phyloP scores from a whole-genome alignment of 2,888 invertebrate genomes.

The Ptychoptera contaminata region DNA sequence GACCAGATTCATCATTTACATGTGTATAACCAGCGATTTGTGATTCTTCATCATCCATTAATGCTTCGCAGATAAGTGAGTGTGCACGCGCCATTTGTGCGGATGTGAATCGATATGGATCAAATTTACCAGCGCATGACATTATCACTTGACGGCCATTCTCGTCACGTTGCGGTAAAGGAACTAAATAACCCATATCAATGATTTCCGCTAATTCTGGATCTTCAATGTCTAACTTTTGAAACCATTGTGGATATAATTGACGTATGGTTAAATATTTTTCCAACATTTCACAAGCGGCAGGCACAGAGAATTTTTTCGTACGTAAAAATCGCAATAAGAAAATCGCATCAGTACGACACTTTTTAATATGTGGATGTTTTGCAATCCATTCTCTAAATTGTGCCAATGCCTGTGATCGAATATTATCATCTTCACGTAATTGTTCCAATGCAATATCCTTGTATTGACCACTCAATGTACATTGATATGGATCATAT shows the following conservation, averaged over 20 bases:
- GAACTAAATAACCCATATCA: constrained; percentile 62
- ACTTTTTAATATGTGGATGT: constrained; percentile 65
- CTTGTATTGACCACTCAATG: constrained; percentile 30
- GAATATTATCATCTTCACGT: constrained; percentile 59
- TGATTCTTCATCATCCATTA: constrained; percentile 71
- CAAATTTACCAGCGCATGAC: constrained; percentile 64
- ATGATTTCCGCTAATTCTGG: constrained; percentile 65
- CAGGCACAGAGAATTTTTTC: constrained; percentile 73
- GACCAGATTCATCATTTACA: constrained; percentile 66
- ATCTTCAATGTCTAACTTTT: constrained; percentile 62
- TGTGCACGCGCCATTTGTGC: constrained; percentile 75
- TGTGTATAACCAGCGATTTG: constrained; percentile 74
- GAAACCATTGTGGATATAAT: constrained; percentile 75
- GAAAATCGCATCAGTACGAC: constrained; percentile 68
- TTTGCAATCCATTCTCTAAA: constrained; percentile 71
- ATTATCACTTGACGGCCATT: constrained; percentile 64
- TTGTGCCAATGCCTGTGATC: constrained; percentile 58
- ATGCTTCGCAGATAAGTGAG: constrained; percentile 66
- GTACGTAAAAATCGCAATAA: constrained; percentile 70
- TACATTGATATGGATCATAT: constrained; percentile 27
- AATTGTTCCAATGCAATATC: constrained; percentile 55
- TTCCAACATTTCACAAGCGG: constrained; percentile 76
- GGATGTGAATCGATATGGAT: constrained; percentile 60
- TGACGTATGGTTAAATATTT: constrained; percentile 73
- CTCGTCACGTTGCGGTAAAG: constrained; percentile 54